phyloP scores from a whole-genome alignment of 2,797 vertebrate genomes.

The Ctenosaura bakeri region DNA sequence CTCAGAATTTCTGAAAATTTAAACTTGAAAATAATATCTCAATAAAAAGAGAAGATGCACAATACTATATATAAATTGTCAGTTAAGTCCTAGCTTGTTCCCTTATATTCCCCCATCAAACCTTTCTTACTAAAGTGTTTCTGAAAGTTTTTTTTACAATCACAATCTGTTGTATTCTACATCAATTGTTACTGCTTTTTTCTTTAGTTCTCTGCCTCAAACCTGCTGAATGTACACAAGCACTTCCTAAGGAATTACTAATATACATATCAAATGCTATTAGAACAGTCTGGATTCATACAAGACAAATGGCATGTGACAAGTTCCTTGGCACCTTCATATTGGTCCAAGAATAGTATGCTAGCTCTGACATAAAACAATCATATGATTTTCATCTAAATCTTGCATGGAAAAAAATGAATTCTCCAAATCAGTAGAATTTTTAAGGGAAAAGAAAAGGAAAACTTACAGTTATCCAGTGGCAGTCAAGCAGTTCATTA shows the following conservation, averaged over 20 bases:
- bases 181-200: neutral
- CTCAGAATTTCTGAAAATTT: neutral
- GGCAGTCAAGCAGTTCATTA: conserved; percentile 84
- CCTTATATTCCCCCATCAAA: neutral
- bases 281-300: neutral
- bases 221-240: neutral
- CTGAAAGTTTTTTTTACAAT: neutral
- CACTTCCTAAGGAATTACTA: neutral
- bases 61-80: neutral
- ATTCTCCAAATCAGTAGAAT: neutral
- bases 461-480: conserved; percentile 85
- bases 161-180: neutral
- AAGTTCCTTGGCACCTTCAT: neutral
- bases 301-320: neutral
- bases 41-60: neutral
- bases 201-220: neutral
- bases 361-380: neutral
- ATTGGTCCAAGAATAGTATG: neutral
- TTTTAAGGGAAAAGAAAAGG: conserved; percentile 33
- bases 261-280: neutral
- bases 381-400: conserved; percentile 5
- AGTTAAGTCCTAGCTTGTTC: neutral
- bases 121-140: neutral
- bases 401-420: neutral
- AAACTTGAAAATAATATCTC: neutral